These are phyloP conservation scores for Brevimyrus niger DNA, from an alignment of 2,113 vertebrate species.

Conservation along the genomic window DNA sequence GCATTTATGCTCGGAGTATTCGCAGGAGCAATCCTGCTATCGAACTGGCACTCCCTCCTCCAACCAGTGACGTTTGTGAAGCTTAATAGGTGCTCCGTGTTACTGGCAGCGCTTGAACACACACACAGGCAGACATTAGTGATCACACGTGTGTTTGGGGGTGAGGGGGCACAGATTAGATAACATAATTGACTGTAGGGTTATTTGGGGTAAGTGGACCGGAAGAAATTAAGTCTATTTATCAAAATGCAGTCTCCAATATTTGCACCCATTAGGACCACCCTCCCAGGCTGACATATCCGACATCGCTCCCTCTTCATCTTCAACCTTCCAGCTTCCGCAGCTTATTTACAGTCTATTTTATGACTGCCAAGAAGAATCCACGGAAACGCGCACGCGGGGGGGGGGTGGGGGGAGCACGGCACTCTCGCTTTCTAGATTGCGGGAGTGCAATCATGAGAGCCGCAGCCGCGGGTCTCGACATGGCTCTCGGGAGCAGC, in stretches of 20 bases:
- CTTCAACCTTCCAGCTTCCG: background rate
- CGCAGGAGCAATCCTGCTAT: background rate
- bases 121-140: background rate
- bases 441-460: background rate
- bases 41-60: background rate
- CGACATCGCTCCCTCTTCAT: background rate
- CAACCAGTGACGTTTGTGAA: background rate
- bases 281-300: background rate
- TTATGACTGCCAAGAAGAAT: background rate
- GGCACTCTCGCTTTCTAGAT: background rate
- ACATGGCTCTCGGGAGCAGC: background rate
- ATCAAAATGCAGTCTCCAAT: background rate
- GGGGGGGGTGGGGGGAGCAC: too few relatives aligned
- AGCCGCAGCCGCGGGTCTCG: background rate
- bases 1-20: background rate
- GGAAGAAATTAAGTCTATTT: constrained; percentile 2
- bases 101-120: background rate
- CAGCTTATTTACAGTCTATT: background rate
- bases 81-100: background rate
- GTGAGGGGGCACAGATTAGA: background rate
- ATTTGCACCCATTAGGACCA: background rate
- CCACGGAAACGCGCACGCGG: background rate
- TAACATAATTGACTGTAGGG: background rate
- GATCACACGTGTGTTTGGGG: background rate
- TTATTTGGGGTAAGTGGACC: background rate